Base-by-base conservation (phyloP, 1,140 invertebrate genomes). In the Pachyrhynchus sulphureomaculatus region DNA sequence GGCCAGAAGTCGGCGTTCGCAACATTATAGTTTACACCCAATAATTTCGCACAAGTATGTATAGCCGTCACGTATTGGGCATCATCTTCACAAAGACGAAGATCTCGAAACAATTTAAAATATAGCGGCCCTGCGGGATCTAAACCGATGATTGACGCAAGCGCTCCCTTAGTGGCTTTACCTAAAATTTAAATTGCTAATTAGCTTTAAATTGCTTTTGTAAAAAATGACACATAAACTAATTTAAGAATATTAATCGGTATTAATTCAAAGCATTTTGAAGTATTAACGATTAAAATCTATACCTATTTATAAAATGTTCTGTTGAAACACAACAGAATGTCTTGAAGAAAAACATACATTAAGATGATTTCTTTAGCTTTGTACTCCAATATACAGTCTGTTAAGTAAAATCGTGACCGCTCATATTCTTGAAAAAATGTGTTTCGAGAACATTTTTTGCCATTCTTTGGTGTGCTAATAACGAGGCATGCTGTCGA, bases 1-100 rank as follows among this genome's bases (percentile, higher is more conserved):
- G 85, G 84, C 72, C 84, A 88, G 69, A 88, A 90, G 74, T 90
- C 88, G 23, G 82, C 84, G 67, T 87, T 82, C 2, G 85, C 86
- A 39, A 86, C 68, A 0, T 83, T 80, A 2, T 79, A 80, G 34
- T 76, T 72, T 57, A 86, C 84, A 3, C 83, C 86, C 26, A 87
- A 77, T 56, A 81, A 57, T 57, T 81, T 73, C 64, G 75, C 80
- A 64, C 85, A 83, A 0, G 85, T 83, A 68, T 88, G 86, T 39
- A 88, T 79, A 1, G 84, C 78, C 62, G 86, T 82, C 0, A 87
- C 85, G 63, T 83, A 84, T 8, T 70, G 59, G 0, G 82, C 85
- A 64, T 88, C 86, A 32, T 68, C 74, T 69, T 78, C 78, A 67
- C 87, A 84, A 5, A 88, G 72, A 42, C 85, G 75, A 26, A 77